phyloP scores from a whole-genome alignment of 2,888 invertebrate species.

The Callinectes sapidus region DNA sequence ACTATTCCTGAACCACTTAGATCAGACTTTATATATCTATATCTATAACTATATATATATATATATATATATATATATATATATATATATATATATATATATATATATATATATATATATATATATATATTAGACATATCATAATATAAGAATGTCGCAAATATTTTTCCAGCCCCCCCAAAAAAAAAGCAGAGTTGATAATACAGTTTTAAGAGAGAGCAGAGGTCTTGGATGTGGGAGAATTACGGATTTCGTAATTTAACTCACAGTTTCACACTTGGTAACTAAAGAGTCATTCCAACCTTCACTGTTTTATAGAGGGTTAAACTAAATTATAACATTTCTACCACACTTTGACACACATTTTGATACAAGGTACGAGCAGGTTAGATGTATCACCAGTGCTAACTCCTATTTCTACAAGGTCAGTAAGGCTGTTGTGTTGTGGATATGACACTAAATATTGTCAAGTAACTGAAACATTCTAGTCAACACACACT shows the following conservation, averaged over 20 bases:
- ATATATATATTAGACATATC: slow-evolving; percentile 41
- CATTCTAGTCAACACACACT: not conserved
- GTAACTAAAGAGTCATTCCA: not conserved
- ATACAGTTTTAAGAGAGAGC: not conserved
- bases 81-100: slow-evolving; percentile 15
- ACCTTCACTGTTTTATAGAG: slow-evolving; percentile 7
- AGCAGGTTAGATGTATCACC: not conserved
- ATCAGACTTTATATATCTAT: not conserved
- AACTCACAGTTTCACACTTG: not conserved
- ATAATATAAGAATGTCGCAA: slow-evolving; percentile 22
- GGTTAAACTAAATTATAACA: not conserved
- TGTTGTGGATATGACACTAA: slow-evolving; percentile 8
- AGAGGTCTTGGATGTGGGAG: slow-evolving; percentile 12
- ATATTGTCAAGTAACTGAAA: not conserved
- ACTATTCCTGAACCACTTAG: not conserved
- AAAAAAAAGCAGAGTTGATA: not conserved
- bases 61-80: slow-evolving; percentile 19
- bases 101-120: slow-evolving; percentile 9
- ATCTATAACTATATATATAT: slow-evolving; percentile 27
- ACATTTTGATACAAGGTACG: slow-evolving; percentile 11
- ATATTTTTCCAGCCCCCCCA: not conserved
- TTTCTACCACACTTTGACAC: not conserved
- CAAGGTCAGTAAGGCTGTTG: not conserved
- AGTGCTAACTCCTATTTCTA: not conserved
- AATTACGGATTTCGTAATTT: not conserved